Evolutionary conservation across 2,888 invertebrate genomes (phyloP), one percentile per base, ranked within the genome.

Genomic region (Apotomis capreana): DNA sequence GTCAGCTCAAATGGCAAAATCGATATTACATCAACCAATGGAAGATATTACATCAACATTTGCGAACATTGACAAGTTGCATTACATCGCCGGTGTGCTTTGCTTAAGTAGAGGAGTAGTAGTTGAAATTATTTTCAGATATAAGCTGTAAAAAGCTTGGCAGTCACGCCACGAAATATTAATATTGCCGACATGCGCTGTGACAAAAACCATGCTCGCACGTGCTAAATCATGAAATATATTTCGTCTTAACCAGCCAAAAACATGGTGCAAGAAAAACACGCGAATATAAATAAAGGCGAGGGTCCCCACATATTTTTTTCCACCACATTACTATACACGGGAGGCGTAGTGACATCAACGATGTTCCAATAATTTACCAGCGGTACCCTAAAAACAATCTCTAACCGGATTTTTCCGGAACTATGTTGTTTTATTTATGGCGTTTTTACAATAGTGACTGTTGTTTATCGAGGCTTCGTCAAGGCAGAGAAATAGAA

Each of bases 401-500:
- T 61, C 60, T 70, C 70, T 61, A 67, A 59, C 55, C 57, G 49
- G 59, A 68, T 26, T 68, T 54, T 60, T 59, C 65, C 49, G 37
- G 60, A 55, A 40, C 55, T 65, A 40, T 57, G 68, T 65, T 68
- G 40, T 65, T 68, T 69, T 73, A 74, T 75, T 74, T 75, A 71
- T 69, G 61, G 52, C 51, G 37, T 73, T 75, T 69, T 61, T 58
- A 70, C 68, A 70, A 74, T 64, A 71, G 26, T 58, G 58, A 59
- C 46, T 15, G 60, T 70, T 68, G 63, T 74, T 64, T 73, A 52
- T 68, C 62, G 54, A 55, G 46, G 59, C 12, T 60, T 44, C 52
- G 60, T 60, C 64, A 68, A 63, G 70, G n/a, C 61, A 68, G 58
- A 61, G 55, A 59, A 40, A 68, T 60, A 51, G 26, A 68, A 68